Base-by-base conservation (phyloP, 2,888 invertebrate genomes). In the Bruchidius siliquastri region DNA sequence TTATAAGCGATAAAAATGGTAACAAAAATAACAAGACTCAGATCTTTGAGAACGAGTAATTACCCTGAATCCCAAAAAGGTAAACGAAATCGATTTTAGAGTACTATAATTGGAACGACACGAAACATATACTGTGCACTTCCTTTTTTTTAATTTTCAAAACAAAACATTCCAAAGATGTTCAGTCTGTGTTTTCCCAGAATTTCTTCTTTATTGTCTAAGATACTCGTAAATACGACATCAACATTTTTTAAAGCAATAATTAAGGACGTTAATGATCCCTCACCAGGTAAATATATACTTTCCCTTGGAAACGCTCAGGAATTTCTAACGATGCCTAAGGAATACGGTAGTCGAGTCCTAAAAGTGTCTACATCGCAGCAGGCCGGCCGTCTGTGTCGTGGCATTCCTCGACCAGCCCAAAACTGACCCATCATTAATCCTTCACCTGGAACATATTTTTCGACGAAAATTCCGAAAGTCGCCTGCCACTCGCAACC, bases 401-500 rank as follows among this genome's bases (percentile, higher is more conserved):
- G 49, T 49, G 49, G 49, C 49, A 49, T 49, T 13, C 49, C 49
- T 49, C 49, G 49, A 18, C 49, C 49, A 49, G 49, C 49, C 49
- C 49, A 18, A 49, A 49, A 49, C 49, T 26, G 69, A 69, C 69
- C 69, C 69, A 26, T 26, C 69, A 69, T 69, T 26, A 69, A 69
- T 69, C 69, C 26, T 69, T 26, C 22, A 69, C 26, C 69, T 20
- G 49, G 49, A 69, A 69, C 69, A 26, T 69, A 26, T 26, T 69
- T 69, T 69, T 69, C 69, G 21, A 69, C n/a, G 22, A 69, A 69
- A 69, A 69, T 69, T 69, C 69, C 69, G 20, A 69, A 69, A 69
- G 69, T 22, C 69, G 26, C 69, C 69, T 69, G 22, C 69, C 22
- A 49, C 49, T 49, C 49, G 49, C 49, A 13, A 49, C 49, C 49